These are phyloP conservation scores for Nomada flava DNA, from an alignment of 2,888 invertebrate genomes.

Conservation along the genomic window DNA sequence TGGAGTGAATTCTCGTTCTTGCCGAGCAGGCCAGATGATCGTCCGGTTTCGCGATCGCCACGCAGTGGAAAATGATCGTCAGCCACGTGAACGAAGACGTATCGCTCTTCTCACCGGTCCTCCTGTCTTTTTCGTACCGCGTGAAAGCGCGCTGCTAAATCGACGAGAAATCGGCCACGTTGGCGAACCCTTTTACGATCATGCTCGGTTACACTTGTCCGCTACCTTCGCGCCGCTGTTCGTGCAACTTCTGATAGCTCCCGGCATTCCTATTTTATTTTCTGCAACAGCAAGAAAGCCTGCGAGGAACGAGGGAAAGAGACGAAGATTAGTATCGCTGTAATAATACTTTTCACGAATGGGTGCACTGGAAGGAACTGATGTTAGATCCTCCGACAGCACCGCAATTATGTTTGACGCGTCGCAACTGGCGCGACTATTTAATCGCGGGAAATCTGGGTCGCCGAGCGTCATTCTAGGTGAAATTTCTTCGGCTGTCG, in stretches of 20 bases:
- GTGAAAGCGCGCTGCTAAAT: neutral
- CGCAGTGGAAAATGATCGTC: conserved; percentile 61
- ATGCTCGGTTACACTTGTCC: too few species aligned
- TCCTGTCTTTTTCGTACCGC: conserved; percentile 3
- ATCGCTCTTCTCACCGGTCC: conserved; percentile 57
- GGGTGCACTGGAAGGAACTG: neutral
- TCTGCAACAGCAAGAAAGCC: too few species aligned
- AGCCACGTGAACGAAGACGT: conserved; percentile 54
- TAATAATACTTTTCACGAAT: too few species aligned
- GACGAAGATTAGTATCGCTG: too few species aligned
- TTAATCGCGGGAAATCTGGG: conserved; percentile 42
- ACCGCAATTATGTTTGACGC: conserved; percentile 9
- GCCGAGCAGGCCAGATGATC: conserved; percentile 54
- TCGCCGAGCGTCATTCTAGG: conserved; percentile 30
- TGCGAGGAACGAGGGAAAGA: too few species aligned
- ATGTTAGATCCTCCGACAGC: neutral
- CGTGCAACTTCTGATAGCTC: too few species aligned
- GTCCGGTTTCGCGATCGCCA: conserved; percentile 66
- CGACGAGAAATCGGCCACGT: too few species aligned
- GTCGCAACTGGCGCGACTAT: neutral
- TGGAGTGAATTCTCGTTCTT: conserved; percentile 67
- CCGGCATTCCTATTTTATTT: too few species aligned
- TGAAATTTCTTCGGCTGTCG: conserved; percentile 43
- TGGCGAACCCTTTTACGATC: too few species aligned
- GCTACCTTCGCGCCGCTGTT: too few species aligned